A percentile compares a stretch with the other conserved stretches of the same genome.
Evolutionary conservation across 2,113 vertebrate genomes (phyloP).

Genomic region (Varanus komodoensis): DNA sequence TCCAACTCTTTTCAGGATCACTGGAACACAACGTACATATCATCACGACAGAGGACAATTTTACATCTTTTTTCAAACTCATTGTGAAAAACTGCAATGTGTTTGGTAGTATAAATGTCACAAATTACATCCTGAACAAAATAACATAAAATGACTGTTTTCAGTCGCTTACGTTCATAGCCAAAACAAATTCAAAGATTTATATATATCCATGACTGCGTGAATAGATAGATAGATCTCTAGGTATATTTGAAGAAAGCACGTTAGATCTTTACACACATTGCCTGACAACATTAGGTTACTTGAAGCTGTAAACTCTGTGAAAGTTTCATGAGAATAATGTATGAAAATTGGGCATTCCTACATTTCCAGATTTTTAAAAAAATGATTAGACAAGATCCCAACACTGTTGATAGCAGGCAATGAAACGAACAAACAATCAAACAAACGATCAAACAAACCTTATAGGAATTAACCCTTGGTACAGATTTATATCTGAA

Average conservation of each 20-base stretch:
- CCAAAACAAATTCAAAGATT: conserved; percentile 29
- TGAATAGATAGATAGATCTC: conserved; percentile 34
- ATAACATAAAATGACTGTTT: conserved; percentile 54
- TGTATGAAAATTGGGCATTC: conserved; percentile 57
- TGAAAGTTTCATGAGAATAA: conserved; percentile 44
- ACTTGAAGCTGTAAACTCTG: conserved; percentile 63
- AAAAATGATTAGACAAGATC: conserved; percentile 53
- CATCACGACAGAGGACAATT: conserved; percentile 28
- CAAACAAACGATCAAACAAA: no score
- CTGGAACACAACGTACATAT: neutral
- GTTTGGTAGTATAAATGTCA: conserved; percentile 50
- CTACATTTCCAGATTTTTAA: conserved; percentile 24
- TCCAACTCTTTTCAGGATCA: conserved; percentile 1
- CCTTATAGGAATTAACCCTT: neutral
- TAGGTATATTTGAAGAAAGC: conserved; percentile 54
- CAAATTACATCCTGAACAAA: conserved; percentile 58
- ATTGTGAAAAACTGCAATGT: conserved; percentile 22
- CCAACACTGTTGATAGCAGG: conserved; percentile 35
- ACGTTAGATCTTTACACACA: conserved; percentile 60
- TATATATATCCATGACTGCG: neutral
- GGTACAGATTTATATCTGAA: conserved; percentile 48
- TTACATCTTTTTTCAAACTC: conserved; percentile 5
- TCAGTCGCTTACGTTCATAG: conserved; percentile 52
- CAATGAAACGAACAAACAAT: conserved; percentile 50
- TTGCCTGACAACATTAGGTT: conserved; percentile 55